Base-by-base conservation (phyloP, 2,113 vertebrate genomes). In the Junco hyemalis region DNA sequence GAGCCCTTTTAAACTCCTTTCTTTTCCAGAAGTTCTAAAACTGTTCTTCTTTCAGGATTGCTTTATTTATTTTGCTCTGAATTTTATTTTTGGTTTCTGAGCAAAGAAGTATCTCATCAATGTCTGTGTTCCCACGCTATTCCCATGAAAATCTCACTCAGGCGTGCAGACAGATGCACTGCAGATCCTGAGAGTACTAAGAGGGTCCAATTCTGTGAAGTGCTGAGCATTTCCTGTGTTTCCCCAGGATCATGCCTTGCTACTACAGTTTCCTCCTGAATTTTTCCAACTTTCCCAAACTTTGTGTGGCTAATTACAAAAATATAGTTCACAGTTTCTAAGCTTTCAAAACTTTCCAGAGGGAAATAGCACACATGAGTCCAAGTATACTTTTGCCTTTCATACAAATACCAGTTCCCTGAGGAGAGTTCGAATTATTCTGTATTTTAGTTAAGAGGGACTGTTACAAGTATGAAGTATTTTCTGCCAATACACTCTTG, bases 61-160 rank as follows among this genome's bases (percentile, higher is more conserved):
- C 6, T 65, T 81, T 83, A 47, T 91, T 78, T 92, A 77, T 80
- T 94, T 90, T 42, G 33, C 54, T 91, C 57, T 45, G 38, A 80
- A 79, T 81, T 94, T 95, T 95, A 85, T 89, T 87, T 92, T 92
- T 91, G 50, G 57, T 89, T 95, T 94, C 87, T 88, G 33, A 73
- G 45, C 33, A 60, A 83, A 88, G 56, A 68, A 72, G 8, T 78
- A 15, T 68, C 74, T 92, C 85, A 56, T 40, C 8, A 2, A 72
- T 2, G 6, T 70, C 79, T 73, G 33, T 66, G 93, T 90, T 96
- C 90, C 93, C 87, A 96, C 20, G 14, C 74, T 86, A 66, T 85
- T 97, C 81, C 85, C 93, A 95, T 14, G 71, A 80, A 94, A 95
- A 92, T 42, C 42, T 80, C 57, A 28, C 81, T 68, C 47, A 38